Percentiles rank a stretch among this genome's conserved stretches.
phyloP scores from a whole-genome alignment of 2,797 vertebrate species.

The Anabas testudineus region DNA sequence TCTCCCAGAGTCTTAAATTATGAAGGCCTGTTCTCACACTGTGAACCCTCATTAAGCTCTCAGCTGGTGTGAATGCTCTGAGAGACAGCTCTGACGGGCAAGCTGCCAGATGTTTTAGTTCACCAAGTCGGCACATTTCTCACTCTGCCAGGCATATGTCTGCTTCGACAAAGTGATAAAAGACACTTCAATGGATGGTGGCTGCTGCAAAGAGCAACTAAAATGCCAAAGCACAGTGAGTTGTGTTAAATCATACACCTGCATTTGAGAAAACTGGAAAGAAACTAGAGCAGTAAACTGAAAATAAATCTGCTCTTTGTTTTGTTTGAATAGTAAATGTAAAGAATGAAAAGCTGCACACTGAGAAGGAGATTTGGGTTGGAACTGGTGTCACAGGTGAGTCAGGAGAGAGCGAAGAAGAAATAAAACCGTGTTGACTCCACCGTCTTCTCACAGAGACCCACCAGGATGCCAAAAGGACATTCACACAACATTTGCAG shows the following conservation, averaged over 20 bases:
- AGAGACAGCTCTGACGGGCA: conserved; percentile 70
- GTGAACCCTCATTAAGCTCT: conserved; percentile 77
- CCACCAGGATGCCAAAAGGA: conserved; percentile 38
- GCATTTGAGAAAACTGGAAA: conserved; percentile 3
- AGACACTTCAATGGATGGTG: conserved; percentile 38
- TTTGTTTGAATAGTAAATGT: neutral
- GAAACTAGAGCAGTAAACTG: too few relatives aligned
- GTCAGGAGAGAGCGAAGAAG: neutral
- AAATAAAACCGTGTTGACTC: conserved; percentile 1
- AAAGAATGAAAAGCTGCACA: neutral
- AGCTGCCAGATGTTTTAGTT: conserved; percentile 77
- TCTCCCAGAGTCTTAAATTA: conserved; percentile 69
- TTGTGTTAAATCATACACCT: conserved; percentile 34
- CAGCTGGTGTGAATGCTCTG: conserved; percentile 71
- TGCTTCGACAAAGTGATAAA: conserved; percentile 50
- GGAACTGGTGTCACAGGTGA: neutral
- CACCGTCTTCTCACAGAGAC: conserved; percentile 33
- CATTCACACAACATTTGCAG: conserved; percentile 39
- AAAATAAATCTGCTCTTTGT: too few relatives aligned
- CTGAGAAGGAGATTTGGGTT: neutral
- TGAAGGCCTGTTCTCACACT: conserved; percentile 69
- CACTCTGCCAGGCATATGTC: conserved; percentile 60
- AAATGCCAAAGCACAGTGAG: conserved; percentile 47
- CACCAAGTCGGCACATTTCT: conserved; percentile 74
- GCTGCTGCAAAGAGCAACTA: conserved; percentile 22